Base-by-base conservation (phyloP, 2,113 vertebrate species). In the Gasterosteus nipponicus region DNA sequence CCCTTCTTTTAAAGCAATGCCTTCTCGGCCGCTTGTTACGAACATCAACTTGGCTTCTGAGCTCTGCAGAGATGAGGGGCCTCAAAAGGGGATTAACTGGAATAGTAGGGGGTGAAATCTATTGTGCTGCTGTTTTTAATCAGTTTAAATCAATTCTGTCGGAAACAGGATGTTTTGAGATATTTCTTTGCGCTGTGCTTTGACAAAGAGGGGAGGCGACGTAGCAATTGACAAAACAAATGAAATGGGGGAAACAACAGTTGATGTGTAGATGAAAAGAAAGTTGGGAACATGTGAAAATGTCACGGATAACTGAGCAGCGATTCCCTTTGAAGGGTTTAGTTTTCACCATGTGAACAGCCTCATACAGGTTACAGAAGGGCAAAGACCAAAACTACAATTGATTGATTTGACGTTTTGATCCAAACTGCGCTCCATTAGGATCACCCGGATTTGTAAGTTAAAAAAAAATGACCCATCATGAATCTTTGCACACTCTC, bases 141-240 rank as follows among this genome's bases (percentile, higher is more conserved):
- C 49, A 61, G 51, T 38, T 38, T 62, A 85, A 31, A 47, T 68
- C 38, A 58, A 35, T 29, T 64, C 57, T 35, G 58, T 38, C 39
- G n/a, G 29, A 51, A n/a, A 44, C 26, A 38, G 31, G 29, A 46
- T 54, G 69, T 19, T 29, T 29, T 49, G 66, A 63, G 56, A 1
- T 22, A 44, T 49, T 53, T 49, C n/a, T 44, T 44, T 4, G 33
- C 38, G 4, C 54, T 42, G 60, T 69, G 26, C 8, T 0, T 26
- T 77, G 84, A 82, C 53, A 56, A 69, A 66, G n/a, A 81, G 26
- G n/a, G 19, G 9, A 16, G 42, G 41, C 16, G n/a, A 39, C 22
- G 26, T 22, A 53, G 54, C n/a, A n/a, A 31, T 46, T 53, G 47
- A 69, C 44, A 60, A 60, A 60, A 60, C 51, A 49, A 4, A 4